Evolutionary conservation across 2,888 invertebrate species (phyloP), one percentile per base, ranked within the genome.

Genomic region (Gasteruption jaculator): DNA sequence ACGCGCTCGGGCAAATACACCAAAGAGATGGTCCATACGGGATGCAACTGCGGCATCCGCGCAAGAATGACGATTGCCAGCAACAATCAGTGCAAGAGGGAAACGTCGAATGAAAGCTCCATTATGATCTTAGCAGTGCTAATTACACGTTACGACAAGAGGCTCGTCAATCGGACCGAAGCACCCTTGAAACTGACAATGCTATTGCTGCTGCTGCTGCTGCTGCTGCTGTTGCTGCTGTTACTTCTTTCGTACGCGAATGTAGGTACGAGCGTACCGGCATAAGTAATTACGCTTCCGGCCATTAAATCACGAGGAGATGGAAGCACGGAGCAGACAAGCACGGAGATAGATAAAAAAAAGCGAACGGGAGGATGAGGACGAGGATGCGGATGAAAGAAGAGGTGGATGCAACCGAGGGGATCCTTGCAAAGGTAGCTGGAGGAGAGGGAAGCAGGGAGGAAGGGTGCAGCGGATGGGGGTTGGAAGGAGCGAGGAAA

Each of bases 211-310:
- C n/a, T n/a, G n/a, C n/a, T n/a, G n/a, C n/a, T n/a, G n/a, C n/a
- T n/a, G n/a, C n/a, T n/a, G n/a, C n/a, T 35, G 14, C 31, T 18
- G 15, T 31, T 27, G 14, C 15, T 19, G 26, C 20, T 15, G 15
- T 31, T 21, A 33, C 22, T 32, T 21, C 12, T 37, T 27, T 25
- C 34, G 31, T 24, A 14, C 14, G 32, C 20, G 14, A 37, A 11
- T 29, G 38, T 29, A 41, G 20, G 37, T 26, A 37, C 34, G 18
- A 31, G 40, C 22, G 32, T 46, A 41, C 52, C 48, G 54, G 56
- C 58, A 58, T 57, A 60, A 60, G 58, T 61, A 63, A 66, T 63
- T 61, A 60, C 54, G 56, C 58, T 60, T 60, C 60, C 58, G 60
- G 58, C 61, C 56, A 58, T 62, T 60, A 56, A 61, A 59, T 55